These are phyloP conservation scores for Oostethus manadensis DNA, from an alignment of 2,113 vertebrate genomes.

Conservation along the genomic window DNA sequence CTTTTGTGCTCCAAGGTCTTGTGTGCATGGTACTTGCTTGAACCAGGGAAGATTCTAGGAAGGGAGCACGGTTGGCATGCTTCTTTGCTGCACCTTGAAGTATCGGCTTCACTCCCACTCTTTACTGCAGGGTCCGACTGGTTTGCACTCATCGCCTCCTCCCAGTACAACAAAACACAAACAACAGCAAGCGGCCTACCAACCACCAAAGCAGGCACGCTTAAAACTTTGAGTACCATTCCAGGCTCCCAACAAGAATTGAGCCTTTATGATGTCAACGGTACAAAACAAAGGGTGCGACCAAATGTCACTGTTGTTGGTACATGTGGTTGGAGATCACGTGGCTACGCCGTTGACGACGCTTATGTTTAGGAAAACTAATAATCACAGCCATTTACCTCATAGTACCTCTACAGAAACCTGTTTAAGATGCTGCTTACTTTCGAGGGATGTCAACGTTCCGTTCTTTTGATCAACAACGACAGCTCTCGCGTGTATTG, in stretches of 20 bases:
- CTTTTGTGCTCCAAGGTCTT: background rate
- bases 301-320: background rate
- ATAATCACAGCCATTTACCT: too few relatives aligned
- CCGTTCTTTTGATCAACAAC: too few relatives aligned
- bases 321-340: conserved; percentile 5
- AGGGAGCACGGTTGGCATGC: background rate
- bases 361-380: background rate
- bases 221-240: background rate
- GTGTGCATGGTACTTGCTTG: background rate
- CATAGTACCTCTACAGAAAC: too few relatives aligned
- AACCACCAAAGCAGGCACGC: background rate
- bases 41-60: background rate
- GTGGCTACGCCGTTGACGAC: background rate
- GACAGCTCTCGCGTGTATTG: too few relatives aligned
- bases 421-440: too few relatives aligned
- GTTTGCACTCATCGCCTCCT: background rate
- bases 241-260: background rate
- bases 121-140: background rate
- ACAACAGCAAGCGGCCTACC: background rate
- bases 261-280: conserved; percentile 9
- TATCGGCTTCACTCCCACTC: background rate
- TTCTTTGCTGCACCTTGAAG: background rate
- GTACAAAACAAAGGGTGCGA: conserved; percentile 4
- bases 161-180: background rate
- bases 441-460: too few relatives aligned